A percentile compares a stretch with the other conserved stretches of the same genome.
These are phyloP conservation scores for Crocallis elinguaria DNA, from an alignment of 2,888 invertebrate species.

Conservation along the genomic window DNA sequence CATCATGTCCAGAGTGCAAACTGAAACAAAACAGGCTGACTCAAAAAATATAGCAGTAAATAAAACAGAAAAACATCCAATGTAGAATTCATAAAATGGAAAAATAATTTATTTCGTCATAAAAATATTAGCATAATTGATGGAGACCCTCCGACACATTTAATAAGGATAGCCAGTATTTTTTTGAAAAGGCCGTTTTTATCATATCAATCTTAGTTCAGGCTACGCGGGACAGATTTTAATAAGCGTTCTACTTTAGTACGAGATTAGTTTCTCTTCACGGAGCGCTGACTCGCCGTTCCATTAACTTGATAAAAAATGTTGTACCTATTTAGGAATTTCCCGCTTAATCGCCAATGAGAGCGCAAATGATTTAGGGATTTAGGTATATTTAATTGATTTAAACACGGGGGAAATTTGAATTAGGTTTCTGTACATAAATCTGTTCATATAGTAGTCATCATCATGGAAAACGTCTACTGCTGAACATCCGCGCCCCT, in stretches of 20 bases:
- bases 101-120: conserved; percentile 15
- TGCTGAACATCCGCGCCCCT: too few species aligned
- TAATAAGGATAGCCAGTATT: conserved; percentile 11
- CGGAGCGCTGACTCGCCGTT: conserved; percentile 30
- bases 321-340: conserved; percentile 19
- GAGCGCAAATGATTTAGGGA: conserved; percentile 17
- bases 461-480: too few species aligned
- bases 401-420: neutral
- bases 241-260: conserved; percentile 49
- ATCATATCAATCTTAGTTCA: conserved; percentile 39
- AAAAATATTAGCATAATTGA: conserved; percentile 23
- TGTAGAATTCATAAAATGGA: conserved; percentile 2
- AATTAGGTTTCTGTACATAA: neutral
- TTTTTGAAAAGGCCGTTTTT: conserved; percentile 11
- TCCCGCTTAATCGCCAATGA: conserved; percentile 17
- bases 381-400: too few species aligned
- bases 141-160: conserved; percentile 1
- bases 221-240: conserved; percentile 43
- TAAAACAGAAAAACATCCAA: neutral
- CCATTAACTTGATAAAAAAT: conserved; percentile 34
- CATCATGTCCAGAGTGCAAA: too few species aligned
- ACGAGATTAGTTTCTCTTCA: conserved; percentile 49
- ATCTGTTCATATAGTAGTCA: too few species aligned
- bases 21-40: neutral
- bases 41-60: neutral